Base-by-base conservation (phyloP, 2,888 invertebrate species). In the Synergus gifuensis region DNA sequence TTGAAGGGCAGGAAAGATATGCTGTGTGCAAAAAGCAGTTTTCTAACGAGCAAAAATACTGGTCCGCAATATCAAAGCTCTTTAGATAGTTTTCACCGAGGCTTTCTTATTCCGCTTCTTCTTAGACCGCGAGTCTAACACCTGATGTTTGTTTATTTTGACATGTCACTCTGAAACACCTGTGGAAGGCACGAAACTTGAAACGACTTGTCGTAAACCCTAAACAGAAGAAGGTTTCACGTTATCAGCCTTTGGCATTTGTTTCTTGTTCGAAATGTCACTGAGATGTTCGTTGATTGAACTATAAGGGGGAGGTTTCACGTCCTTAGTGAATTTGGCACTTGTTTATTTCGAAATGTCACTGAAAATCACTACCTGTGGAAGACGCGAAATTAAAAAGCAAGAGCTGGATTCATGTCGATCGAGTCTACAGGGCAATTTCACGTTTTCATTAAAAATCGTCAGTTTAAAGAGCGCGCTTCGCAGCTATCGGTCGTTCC, bases 401-500 rank as follows among this genome's bases (percentile, higher is more conserved):
- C 40, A 73, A 49, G 36, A n/a, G n/a, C n/a, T 54, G 49, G 28
- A 69, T 73, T 58, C 11, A 36, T 36, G 9, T 54, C 16, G 5
- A 22, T 69, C 12, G 28, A 28, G 8, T 14, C n/a, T 58, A 18
- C 16, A 54, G 40, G 36, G n/a, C n/a, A n/a, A n/a, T 73, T 36
- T 73, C 49, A 54, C 54, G 54, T 54, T 67, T 36, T 40, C 16
- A 5, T 5, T 54, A 11, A 16, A 22, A 42, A 46, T 28, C 28
- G 36, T 2, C 22, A 73, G 54, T n/a, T 46, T 44, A 44, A 63
- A 73, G 44, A 63, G 22, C 76, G 40, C 14, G 42, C 62, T 77
- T 54, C 49, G 73, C 80, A 85, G 79, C 82, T 78, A 76, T 81
- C 79, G 78, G 69, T 79, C 76, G 81, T 62, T 81, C 81, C 54